Conservation (phyloP, 2,113 vertebrate species). For the Oophaga pumilio region DNA sequence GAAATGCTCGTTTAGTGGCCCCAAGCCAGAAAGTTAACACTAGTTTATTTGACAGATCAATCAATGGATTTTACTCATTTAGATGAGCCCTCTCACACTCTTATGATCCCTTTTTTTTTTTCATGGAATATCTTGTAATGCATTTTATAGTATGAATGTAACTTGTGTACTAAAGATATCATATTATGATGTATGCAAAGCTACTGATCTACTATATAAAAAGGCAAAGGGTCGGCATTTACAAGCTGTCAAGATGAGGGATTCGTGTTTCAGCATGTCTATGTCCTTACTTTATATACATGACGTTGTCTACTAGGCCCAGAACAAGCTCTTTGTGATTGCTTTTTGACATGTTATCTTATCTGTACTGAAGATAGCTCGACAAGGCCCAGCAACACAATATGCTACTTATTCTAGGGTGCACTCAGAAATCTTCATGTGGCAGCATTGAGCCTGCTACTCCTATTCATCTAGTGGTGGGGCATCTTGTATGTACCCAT, state of each 20-base stretch:
- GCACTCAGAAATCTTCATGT: slow-evolving; percentile 21
- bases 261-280: slow-evolving; percentile 8
- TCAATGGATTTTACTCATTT: too few species aligned
- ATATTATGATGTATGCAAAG: not conserved
- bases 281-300: not conserved
- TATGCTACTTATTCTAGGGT: slow-evolving; percentile 40
- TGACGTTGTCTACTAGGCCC: slow-evolving; percentile 28
- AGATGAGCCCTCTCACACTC: too few species aligned
- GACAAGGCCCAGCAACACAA: slow-evolving; percentile 18
- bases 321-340: slow-evolving; percentile 5
- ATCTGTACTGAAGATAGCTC: not conserved
- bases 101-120: too few species aligned
- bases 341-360: slow-evolving; percentile 12
- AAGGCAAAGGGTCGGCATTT: slow-evolving; percentile 4
- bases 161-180: not conserved
- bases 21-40: too few species aligned
- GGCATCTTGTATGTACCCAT: not conserved
- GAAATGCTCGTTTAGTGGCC: too few species aligned
- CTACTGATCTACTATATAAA: not conserved
- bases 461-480: slow-evolving; percentile 21
- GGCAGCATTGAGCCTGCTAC: not conserved
- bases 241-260: slow-evolving; percentile 27
- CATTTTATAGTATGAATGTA: not conserved
- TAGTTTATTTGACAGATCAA: too few species aligned
- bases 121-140: not conserved